phyloP scores from a whole-genome alignment of 2,797 vertebrate genomes.

The Lithobates pipiens region DNA sequence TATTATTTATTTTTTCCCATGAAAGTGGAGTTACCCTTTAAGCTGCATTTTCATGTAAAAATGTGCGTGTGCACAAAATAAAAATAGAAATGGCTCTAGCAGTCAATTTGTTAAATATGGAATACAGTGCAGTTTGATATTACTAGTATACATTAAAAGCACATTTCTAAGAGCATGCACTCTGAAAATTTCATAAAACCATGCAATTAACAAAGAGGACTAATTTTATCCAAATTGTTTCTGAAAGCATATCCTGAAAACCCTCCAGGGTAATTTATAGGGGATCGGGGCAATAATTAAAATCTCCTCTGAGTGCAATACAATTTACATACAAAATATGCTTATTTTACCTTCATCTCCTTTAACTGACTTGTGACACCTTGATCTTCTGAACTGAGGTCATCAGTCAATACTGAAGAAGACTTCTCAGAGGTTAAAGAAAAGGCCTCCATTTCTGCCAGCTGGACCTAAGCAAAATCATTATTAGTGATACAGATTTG shows the following conservation, averaged over 20 bases:
- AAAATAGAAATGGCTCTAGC: too few relatives aligned
- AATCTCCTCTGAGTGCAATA: conserved; percentile 38
- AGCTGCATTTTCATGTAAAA: too few relatives aligned
- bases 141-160: neutral
- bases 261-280: conserved; percentile 16
- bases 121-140: too few relatives aligned
- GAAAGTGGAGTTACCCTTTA: too few relatives aligned
- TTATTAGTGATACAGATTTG: conserved; percentile 52
- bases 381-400: conserved; percentile 88
- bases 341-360: conserved; percentile 80
- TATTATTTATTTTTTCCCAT: too few relatives aligned
- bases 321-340: conserved; percentile 38
- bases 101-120: too few relatives aligned
- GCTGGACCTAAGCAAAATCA: conserved; percentile 85
- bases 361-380: conserved; percentile 78
- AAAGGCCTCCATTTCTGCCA: conserved; percentile 95
- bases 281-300: conserved; percentile 26
- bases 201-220: conserved; percentile 20
- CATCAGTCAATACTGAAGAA: conserved; percentile 90
- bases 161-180: conserved; percentile 23
- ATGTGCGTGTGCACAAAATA: too few relatives aligned
- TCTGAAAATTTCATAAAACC: conserved; percentile 20
- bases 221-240: neutral
- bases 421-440: conserved; percentile 96
- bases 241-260: neutral